Base-by-base conservation (phyloP, 2,797 vertebrate genomes). In the Sitta carolinensis region DNA sequence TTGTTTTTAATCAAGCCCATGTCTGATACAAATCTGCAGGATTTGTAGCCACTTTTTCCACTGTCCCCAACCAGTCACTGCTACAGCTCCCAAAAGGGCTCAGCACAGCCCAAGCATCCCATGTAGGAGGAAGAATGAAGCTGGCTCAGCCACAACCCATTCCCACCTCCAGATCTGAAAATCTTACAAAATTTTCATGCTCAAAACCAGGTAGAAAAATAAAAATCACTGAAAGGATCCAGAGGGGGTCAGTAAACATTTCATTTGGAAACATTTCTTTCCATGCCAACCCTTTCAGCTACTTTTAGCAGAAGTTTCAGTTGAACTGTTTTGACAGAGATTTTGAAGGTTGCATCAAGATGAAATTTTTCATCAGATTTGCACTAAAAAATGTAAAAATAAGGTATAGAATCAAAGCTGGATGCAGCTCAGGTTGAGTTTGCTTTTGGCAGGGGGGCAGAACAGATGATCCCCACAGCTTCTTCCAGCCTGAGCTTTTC, bases 321-420 rank as follows among this genome's bases (percentile, higher is more conserved):
- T 50, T 63, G 54, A 77, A 43, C 17, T 51, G 27, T 73, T 94
- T 90, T 88, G 77, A 89, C 91, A 93, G 72, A 68, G 50, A 80
- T 70, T 94, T 89, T 84, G 58, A 78, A 92, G 50, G 43, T 69
- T 75, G n/a, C 18, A 93, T 79, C 59, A 38, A 66, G 42, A 90
- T 30, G 20, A 82, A 66, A 13, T 21, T 66, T 47, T 78, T 55
- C 51, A 78, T 55, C 74, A 76, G 32, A 79, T 82, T 82, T 79
- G 48, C 32, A 61, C 23, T 48, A 21, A 67, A 69, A 77, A 74
- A 42, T 26, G 48, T 51, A 54, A 89, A 81, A 92, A 62, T 23
- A 40, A 78, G 57, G 45, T 81, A 38, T 11, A 58, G 79, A 86
- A 26, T 67, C 47, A 43, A 72, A 87, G 51, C 59, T 51, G 51